Evolutionary conservation across 2,888 invertebrate species (phyloP).

Genomic region (Neocrepidodera transversa): DNA sequence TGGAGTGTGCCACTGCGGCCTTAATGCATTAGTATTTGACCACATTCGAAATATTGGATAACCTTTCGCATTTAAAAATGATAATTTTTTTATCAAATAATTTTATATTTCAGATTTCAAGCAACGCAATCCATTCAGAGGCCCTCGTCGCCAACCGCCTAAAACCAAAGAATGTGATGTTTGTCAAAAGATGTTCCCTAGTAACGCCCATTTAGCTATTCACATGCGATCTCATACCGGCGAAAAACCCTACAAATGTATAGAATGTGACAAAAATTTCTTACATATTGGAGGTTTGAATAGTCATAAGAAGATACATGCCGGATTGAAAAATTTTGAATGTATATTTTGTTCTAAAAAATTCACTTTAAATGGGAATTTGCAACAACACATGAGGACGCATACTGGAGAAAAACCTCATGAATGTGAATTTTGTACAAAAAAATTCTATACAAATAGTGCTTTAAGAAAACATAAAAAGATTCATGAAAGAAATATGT

Average conservation of each 20-base stretch:
- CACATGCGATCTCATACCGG: slow-evolving; percentile 1
- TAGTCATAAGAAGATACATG: slow-evolving; percentile 8
- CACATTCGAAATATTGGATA: too few species aligned
- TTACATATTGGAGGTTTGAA: not conserved
- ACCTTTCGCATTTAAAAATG: too few species aligned
- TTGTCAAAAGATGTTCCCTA: not conserved
- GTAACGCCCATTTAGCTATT: not conserved
- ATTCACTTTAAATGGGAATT: slow-evolving; percentile 9
- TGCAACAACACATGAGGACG: slow-evolving; percentile 8
- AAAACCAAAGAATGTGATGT: not conserved
- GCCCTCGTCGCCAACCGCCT: too few species aligned
- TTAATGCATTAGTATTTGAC: too few species aligned
- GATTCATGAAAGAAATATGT: slow-evolving; percentile 7
- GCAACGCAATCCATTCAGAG: too few species aligned
- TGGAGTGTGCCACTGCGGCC: too few species aligned
- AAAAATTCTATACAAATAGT: slow-evolving; percentile 1
- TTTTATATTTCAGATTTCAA: too few species aligned
- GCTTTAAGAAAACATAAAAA: slow-evolving; percentile 7
- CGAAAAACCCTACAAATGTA: slow-evolving; percentile 15
- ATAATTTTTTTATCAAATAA: too few species aligned
- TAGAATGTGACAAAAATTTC: slow-evolving; percentile 22
- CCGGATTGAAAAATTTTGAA: slow-evolving; percentile 7
- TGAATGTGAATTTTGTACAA: slow-evolving; percentile 7
- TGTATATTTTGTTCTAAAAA: slow-evolving; percentile 12
- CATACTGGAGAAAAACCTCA: slow-evolving; percentile 19